Percentiles rank a stretch among this genome's conserved stretches.
Conservation (phyloP, 2,113 vertebrate genomes). For the Collichthys lucidus region DNA sequence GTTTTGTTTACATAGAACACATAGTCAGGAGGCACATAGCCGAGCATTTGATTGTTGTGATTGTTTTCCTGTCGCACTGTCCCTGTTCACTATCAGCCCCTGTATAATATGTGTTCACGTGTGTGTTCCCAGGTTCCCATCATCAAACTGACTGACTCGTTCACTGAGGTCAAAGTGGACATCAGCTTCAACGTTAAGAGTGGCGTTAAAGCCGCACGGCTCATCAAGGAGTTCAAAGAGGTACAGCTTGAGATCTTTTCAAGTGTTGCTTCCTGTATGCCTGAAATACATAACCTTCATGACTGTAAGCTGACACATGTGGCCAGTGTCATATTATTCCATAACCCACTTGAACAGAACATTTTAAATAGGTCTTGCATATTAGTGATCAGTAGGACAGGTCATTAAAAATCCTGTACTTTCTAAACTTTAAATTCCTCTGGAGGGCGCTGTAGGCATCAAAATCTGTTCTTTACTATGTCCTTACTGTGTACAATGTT, state of each 20-base stretch:
- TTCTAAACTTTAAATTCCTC: neutral
- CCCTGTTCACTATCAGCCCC: neutral
- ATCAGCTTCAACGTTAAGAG: constrained; percentile 99
- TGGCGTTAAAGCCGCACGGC: constrained; percentile 94
- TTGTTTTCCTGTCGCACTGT: neutral
- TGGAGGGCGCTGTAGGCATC: constrained; percentile 3
- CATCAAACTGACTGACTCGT: constrained; percentile 97
- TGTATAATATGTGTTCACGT: neutral
- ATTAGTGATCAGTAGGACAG: neutral
- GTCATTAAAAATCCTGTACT: neutral
- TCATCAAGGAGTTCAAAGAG: constrained; percentile 99
- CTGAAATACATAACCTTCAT: neutral
- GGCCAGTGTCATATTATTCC: neutral
- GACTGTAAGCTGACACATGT: neutral
- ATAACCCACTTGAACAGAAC: neutral
- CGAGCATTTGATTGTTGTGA: neutral
- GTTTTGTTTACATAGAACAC: neutral
- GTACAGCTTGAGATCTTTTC: constrained; percentile 70
- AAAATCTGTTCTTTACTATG: neutral
- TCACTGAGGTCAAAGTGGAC: constrained; percentile 99
- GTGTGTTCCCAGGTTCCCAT: constrained; percentile 91
- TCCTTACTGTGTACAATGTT: neutral
- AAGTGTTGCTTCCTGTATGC: neutral
- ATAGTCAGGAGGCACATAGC: neutral
- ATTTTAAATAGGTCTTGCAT: neutral